Evolutionary conservation across 2,113 vertebrate genomes (phyloP).

Genomic region (Rana temporaria): DNA sequence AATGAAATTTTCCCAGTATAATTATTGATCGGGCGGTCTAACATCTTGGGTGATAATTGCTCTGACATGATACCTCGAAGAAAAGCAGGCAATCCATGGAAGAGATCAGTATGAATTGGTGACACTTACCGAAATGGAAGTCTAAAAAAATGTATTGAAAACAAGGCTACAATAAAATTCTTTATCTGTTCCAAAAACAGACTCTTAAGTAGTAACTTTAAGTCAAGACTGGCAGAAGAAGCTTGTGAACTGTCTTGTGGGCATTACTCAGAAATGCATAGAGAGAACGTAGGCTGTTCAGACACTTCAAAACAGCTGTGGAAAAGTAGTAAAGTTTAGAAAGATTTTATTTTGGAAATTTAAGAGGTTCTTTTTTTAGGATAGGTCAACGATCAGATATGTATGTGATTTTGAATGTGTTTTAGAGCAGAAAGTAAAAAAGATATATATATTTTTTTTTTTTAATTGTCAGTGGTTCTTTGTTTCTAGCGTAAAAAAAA

Average conservation of each 20-base stretch:
- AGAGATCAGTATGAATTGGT: neutral
- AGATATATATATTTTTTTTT: no score
- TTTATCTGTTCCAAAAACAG: neutral
- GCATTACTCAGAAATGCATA: no score
- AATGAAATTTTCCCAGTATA: slow-evolving; percentile 16
- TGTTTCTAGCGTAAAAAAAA: no score
- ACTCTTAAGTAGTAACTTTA: neutral
- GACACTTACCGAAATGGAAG: neutral
- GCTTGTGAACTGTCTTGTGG: slow-evolving; percentile 14
- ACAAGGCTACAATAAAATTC: neutral
- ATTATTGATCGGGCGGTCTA: slow-evolving; percentile 16
- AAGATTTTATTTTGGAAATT: neutral
- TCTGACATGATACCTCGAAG: slow-evolving; percentile 9
- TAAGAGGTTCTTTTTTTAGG: neutral
- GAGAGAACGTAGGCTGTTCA: neutral
- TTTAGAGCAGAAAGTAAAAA: no score
- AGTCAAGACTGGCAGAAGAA: neutral
- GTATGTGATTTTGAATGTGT: neutral
- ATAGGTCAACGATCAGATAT: neutral
- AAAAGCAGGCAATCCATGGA: neutral
- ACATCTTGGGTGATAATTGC: slow-evolving; percentile 9
- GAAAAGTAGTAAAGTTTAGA: neutral
- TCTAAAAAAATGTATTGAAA: slow-evolving; percentile 7
- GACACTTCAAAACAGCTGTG: neutral
- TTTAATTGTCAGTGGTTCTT: no score